Evolutionary conservation across 2,797 vertebrate species (phyloP), one percentile per base, ranked within the genome.

Genomic region (Geotrypetes seraphini): DNA sequence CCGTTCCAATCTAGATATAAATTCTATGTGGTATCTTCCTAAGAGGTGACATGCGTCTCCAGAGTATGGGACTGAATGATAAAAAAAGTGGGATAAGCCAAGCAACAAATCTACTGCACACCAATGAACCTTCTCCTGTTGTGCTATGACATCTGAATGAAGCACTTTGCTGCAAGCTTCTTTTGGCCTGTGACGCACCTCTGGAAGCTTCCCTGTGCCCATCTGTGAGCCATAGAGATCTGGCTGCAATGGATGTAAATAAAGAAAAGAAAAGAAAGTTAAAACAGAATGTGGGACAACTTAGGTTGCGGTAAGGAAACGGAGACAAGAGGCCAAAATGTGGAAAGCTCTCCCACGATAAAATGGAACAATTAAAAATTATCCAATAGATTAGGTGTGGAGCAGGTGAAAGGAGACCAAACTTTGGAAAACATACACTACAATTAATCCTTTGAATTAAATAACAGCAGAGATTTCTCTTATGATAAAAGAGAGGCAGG

Each of bases 231-330:
- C 80, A 84, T 77, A 81, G 78, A 84, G 80, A 84, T 81, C 81
- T 84, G 80, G 81, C 81, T 84, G 81, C 52, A 80, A 79, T 79
- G 81, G 71, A 80, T 60, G 81, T 83, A 83, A 83, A 84, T 81
- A 83, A 84, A 84, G 81, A 84, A 84, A 84, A 81, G 84, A 84
- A 84, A 84, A 80, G 79, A n/a, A 84, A 83, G 81, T 84, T 84
- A 84, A 84, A 84, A 83, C 64, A 84, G 81, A 68, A 84, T 72
- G 80, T 53, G 79, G 79, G 78, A 79, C 51, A 78, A 80, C 79
- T 80, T n/a, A 82, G 78, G 79, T 72, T 67, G 73, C 69, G 69
- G 69, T 16, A 49, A 11, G 63, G 69, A 75, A 42, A 68, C 68
- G 71, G 68, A 74, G 65, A 58, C 58, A 61, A 62, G 44, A 66